A percentile compares a stretch with the other conserved stretches of the same genome.
Conservation (phyloP, 1,140 invertebrate species). For the Trichoplusia ni region DNA sequence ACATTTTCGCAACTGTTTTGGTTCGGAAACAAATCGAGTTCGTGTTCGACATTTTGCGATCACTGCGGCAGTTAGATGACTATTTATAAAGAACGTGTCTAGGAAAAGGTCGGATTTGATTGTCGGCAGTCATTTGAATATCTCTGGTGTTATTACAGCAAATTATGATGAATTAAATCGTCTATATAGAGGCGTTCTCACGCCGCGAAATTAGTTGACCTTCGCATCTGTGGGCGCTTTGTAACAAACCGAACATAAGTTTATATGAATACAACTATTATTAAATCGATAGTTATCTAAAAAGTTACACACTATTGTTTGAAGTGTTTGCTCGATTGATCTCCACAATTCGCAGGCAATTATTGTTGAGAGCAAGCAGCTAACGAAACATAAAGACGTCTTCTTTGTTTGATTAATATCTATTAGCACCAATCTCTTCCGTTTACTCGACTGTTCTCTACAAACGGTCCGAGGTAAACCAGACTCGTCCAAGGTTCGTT, state of each 20-base stretch:
- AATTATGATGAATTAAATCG: conserved; percentile 79
- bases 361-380: conserved; percentile 22
- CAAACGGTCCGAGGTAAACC: conserved; percentile 70
- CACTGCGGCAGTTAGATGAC: conserved; percentile 73
- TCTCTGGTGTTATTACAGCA: conserved; percentile 73
- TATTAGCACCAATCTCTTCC: conserved; percentile 64
- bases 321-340: conserved; percentile 23
- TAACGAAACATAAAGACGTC: conserved; percentile 27
- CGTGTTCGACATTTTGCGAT: conserved; percentile 78
- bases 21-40: conserved; percentile 73
- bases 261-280: conserved; percentile 28
- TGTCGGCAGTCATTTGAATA: conserved; percentile 79
- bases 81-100: conserved; percentile 80
- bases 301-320: conserved; percentile 31
- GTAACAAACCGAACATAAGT: conserved; percentile 36
- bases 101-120: conserved; percentile 80
- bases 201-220: conserved; percentile 72
- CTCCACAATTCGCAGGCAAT: conserved; percentile 28
- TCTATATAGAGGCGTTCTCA: conserved; percentile 72
- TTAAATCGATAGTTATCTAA: conserved; percentile 32
- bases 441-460: conserved; percentile 64
- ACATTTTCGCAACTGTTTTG: conserved; percentile 67
- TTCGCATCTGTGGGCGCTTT: conserved; percentile 60
- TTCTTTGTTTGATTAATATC: conserved; percentile 56
- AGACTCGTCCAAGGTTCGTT: conserved; percentile 76